Evolutionary conservation across 2,888 invertebrate species (phyloP).

Genomic region (Disparrhopalites patrizii): DNA sequence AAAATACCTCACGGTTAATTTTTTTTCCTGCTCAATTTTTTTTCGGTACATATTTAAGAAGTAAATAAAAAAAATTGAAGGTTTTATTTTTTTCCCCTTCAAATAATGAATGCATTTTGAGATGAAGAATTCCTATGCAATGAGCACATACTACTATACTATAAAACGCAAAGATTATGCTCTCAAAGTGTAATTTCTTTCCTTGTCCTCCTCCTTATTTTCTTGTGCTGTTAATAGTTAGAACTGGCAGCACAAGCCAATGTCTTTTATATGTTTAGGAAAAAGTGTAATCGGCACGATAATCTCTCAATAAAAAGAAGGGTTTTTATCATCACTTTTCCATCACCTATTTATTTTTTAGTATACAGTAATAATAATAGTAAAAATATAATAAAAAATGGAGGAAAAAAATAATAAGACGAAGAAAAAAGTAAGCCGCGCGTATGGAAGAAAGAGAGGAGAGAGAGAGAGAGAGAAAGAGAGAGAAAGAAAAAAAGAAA

Average conservation of each 20-base stretch:
- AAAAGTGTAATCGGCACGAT: slow-evolving; percentile 19
- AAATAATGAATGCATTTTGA: too few relatives aligned
- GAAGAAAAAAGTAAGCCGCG: slow-evolving; percentile 20
- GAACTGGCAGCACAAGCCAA: too few relatives aligned
- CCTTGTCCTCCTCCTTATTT: too few relatives aligned
- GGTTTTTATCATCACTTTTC: slow-evolving; percentile 28
- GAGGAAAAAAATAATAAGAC: neutral
- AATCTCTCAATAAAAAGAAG: slow-evolving; percentile 25
- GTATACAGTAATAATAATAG: neutral
- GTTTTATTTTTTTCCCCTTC: neutral
- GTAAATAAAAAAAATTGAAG: neutral
- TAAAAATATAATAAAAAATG: too few relatives aligned
- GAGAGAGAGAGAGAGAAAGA: neutral
- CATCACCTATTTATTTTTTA: slow-evolving; percentile 21
- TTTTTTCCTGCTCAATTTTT: neutral
- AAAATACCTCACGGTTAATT: neutral
- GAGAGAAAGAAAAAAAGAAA: slow-evolving; percentile 14
- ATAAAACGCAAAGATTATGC: neutral
- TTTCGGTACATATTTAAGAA: neutral
- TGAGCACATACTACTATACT: too few relatives aligned
- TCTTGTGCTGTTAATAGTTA: too few relatives aligned
- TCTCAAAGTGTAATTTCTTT: slow-evolving; percentile 17
- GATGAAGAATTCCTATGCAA: too few relatives aligned
- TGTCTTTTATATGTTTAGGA: too few relatives aligned
- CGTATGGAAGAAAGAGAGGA: too few relatives aligned